Evolutionary conservation across 2,113 vertebrate genomes (phyloP), one percentile per base, ranked within the genome.

Genomic region (Lepisosteus osseus): DNA sequence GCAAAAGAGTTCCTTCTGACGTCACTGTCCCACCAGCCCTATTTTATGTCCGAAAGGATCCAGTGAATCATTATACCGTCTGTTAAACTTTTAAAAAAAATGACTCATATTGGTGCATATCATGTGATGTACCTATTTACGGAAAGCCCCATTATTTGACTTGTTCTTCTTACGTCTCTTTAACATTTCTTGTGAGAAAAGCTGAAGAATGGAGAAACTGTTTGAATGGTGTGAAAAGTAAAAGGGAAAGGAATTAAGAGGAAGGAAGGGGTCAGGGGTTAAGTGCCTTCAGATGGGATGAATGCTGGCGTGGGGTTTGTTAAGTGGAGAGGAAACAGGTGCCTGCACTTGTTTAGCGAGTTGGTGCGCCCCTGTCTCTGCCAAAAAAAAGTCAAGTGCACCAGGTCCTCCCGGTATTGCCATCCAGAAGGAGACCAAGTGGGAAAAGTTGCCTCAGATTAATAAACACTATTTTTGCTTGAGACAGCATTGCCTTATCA

Each of bases 241-340:
- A 13, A 59, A 59, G n/a, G 57, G 57, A 15, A n/a, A 59, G 12
- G 56, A 13, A 12, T 6, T 12, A 59, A n/a, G 7, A n/a, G 56
- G 56, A 51, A 51, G 47, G 5, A 51, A 51, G 5, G 47, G 47
- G 47, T 51, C 2, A n/a, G 7, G n/a, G n/a, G 12, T 59, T 13
- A 59, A 59, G 13, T 59, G 57, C 57, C 57, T 59, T 59, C 57
- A 15, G 13, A 59, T 13, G 11, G 9, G 57, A 15, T 59, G 57
- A 59, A 59, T 59, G 57, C 57, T 59, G 57, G 57, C 12, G 14
- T 13, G 14, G 57, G 14, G 57, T 13, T 13, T 59, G 57, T 59
- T n/a, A 59, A n/a, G 57, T 59, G 13, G n/a, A 59, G 57, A 59
- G 57, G 57, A 59, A 59, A 59, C 57, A 59, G 57, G 57, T 59